These are phyloP conservation scores for Neogale vison DNA, from an alignment of 2,113 vertebrate genomes.

Conservation along the genomic window DNA sequence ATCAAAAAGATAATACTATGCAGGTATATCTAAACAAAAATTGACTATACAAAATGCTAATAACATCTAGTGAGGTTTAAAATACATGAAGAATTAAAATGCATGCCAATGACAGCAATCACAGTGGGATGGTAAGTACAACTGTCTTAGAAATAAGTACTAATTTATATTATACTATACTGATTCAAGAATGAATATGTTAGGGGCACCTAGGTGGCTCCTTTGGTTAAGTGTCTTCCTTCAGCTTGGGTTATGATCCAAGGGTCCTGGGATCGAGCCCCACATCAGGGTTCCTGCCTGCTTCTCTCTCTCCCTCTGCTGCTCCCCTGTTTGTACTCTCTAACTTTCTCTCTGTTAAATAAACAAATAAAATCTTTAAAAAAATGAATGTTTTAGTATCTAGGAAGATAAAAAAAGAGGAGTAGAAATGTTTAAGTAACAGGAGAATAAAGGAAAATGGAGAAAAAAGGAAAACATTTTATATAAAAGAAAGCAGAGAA, in stretches of 20 bases:
- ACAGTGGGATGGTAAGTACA: neutral
- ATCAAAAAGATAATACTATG: neutral
- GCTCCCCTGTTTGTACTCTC: neutral
- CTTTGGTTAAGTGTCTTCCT: neutral
- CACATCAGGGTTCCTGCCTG: neutral
- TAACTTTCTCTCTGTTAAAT: neutral
- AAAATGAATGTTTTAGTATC: neutral
- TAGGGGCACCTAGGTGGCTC: neutral
- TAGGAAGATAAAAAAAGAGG: neutral
- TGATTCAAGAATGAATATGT: neutral
- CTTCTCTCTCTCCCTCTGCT: neutral
- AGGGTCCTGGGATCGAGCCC: neutral
- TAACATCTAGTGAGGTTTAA: neutral
- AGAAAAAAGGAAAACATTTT: neutral
- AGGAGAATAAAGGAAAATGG: neutral
- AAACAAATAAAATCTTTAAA: neutral
- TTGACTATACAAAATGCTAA: neutral
- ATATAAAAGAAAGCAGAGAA: neutral
- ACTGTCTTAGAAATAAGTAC: neutral
- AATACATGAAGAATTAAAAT: neutral
- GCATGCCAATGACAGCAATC: neutral
- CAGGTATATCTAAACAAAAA: neutral
- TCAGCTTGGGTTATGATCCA: neutral
- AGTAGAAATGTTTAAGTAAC: neutral
- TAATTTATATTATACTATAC: neutral